Conservation (phyloP, 2,797 vertebrate species). For the Hozukius guyotensis region DNA sequence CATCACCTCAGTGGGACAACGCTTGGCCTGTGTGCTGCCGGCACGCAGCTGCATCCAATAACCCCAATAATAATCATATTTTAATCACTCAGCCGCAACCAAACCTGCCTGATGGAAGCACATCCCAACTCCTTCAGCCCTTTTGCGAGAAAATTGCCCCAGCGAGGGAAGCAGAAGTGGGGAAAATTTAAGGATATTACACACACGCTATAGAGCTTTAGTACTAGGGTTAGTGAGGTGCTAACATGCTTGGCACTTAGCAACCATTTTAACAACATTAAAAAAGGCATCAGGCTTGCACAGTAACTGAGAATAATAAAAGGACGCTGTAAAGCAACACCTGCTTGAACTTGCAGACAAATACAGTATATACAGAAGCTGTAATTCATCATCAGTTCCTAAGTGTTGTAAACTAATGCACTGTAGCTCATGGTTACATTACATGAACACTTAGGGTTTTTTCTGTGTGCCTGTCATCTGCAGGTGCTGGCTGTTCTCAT, state of each 20-base stretch:
- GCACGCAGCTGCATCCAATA: constrained; percentile 13
- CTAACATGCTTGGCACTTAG: constrained; percentile 5
- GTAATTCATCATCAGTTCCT: not conserved
- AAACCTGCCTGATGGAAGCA: not conserved
- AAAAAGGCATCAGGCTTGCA: not conserved
- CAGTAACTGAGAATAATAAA: not conserved
- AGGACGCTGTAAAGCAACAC: not conserved
- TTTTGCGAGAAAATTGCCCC: not conserved
- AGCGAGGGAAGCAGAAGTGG: not conserved
- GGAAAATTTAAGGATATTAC: constrained; percentile 1
- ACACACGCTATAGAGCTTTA: constrained; percentile 10
- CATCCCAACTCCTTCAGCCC: not conserved
- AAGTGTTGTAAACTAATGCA: not conserved
- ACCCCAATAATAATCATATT: constrained; percentile 29
- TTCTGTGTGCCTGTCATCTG: not conserved
- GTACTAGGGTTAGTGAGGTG: not conserved
- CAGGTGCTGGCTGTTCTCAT: not conserved
- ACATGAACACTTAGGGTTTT: not conserved
- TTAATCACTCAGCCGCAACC: constrained; percentile 37
- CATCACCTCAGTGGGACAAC: constrained; percentile 12
- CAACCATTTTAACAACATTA: constrained; percentile 18
- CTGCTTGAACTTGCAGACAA: not conserved
- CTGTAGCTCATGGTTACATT: not conserved
- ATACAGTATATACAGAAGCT: not conserved
- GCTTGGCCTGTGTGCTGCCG: constrained; percentile 4